A percentile compares a stretch with the other conserved stretches of the same genome.
Conservation (phyloP, 2,113 vertebrate genomes). For the Catharus fuscescens region DNA sequence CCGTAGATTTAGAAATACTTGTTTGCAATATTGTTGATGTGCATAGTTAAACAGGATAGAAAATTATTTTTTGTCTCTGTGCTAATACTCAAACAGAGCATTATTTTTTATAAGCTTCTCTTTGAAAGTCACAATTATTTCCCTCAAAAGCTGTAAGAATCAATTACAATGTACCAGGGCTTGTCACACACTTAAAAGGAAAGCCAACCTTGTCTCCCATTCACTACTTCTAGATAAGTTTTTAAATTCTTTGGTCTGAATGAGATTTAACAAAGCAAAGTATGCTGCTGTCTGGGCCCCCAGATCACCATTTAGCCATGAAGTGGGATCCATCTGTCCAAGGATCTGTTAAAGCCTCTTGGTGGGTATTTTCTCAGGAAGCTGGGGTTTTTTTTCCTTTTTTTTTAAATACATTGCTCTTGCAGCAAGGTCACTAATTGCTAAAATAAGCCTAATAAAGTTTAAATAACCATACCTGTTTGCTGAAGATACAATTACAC, state of each 20-base stretch:
- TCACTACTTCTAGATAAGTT: accelerated
- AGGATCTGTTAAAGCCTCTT: neutral
- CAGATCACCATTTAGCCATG: neutral
- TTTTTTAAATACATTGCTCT: neutral
- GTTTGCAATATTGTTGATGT: neutral
- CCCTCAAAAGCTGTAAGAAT: neutral
- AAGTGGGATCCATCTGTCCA: neutral
- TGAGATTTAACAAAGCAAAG: neutral
- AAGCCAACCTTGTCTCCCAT: neutral
- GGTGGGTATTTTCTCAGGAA: neutral
- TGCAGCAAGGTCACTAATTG: neutral
- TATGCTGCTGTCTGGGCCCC: neutral
- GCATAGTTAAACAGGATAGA: neutral
- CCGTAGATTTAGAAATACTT: accelerated
- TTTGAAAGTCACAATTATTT: neutral
- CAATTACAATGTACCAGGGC: neutral
- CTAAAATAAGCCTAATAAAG: neutral
- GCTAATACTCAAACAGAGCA: neutral
- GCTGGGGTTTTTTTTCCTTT: accelerated
- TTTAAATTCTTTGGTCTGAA: neutral
- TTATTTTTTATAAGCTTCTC: neutral
- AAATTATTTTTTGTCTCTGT: neutral
- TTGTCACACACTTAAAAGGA: neutral
- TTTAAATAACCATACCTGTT: neutral
- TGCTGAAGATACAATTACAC: neutral